A percentile compares a stretch with the other conserved stretches of the same genome.
Conservation (phyloP, 2,888 invertebrate species). For the Criorhina ranunculi region DNA sequence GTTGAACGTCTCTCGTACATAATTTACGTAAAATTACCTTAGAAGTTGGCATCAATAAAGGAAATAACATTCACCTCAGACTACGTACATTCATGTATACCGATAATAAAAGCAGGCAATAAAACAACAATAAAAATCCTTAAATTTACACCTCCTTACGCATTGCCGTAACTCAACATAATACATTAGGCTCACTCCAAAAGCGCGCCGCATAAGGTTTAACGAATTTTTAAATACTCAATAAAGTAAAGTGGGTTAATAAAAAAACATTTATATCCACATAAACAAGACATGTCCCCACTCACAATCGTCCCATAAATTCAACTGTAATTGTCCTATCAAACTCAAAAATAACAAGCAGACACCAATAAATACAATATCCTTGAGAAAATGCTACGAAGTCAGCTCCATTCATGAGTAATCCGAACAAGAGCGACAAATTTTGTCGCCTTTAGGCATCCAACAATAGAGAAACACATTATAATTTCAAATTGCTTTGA, state of each 20-base stretch:
- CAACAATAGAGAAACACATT: conserved; percentile 56
- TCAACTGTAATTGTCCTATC: conserved; percentile 61
- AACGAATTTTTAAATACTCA: conserved; percentile 64
- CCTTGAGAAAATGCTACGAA: conserved; percentile 30
- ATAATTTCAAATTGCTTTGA: conserved; percentile 59
- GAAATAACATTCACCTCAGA: conserved; percentile 16
- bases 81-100: not conserved
- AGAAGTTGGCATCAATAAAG: conserved; percentile 5
- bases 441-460: conserved; percentile 35
- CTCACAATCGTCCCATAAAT: conserved; percentile 49
- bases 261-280: conserved; percentile 52
- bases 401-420: conserved; percentile 40
- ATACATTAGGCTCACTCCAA: conserved; percentile 20
- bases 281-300: conserved; percentile 58
- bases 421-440: conserved; percentile 41
- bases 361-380: conserved; percentile 63
- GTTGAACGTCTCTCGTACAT: not conserved
- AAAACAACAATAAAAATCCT: conserved; percentile 39
- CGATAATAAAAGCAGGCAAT: conserved; percentile 38
- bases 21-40: conserved; percentile 2
- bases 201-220: conserved; percentile 19
- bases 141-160: conserved; percentile 43
- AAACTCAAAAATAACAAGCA: conserved; percentile 62
- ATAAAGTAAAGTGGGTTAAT: conserved; percentile 60
- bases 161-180: not conserved